Base-by-base conservation (phyloP, 2,113 vertebrate species). In the Alosa alosa region DNA sequence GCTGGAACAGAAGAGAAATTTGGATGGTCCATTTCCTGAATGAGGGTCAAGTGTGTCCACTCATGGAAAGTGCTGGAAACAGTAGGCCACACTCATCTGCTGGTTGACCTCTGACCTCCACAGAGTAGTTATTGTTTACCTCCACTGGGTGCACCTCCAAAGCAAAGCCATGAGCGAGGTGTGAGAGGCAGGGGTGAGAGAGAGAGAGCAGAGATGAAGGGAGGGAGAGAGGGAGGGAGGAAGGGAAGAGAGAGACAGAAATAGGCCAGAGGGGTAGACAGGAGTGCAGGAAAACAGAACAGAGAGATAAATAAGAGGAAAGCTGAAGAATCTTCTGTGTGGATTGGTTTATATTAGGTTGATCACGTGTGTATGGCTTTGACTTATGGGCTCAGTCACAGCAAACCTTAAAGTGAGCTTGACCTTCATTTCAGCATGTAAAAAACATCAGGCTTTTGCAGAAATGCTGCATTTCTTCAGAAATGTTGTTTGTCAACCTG, bases 21-120 rank as follows among this genome's bases (percentile, higher is more conserved):
- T 31, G 31, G 31, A 78, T 36, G 72, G 72, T 78, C 72, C 72
- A 39, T 78, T 39, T 39, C 72, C 39, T 39, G 31, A 78, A 78
- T 41, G 31, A 36, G n/a, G 72, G 72, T 39, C 15, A 36, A 78
- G 72, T 36, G 72, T 78, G 72, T 78, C 72, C 72, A 39, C 72
- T 39, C 72, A 15, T 1, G 10, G 10, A 78, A n/a, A 52, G 50
- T 13, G 49, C 31, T 36, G n/a, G 22, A 78, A 49, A 10, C 9
- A 68, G 57, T 64, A 75, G 22, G 64, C 22, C 22, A 13, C 9
- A 39, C 81, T 85, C 36, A 84, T 81, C 60, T 49, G 75, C 39
- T 86, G 84, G 45, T 18, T 50, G 82, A 78, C 52, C 45, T 47
- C 22, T 84, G n/a, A 83, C 81, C 55, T 64, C 46, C 39, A 75